A percentile compares a stretch with the other conserved stretches of the same genome.
phyloP scores from a whole-genome alignment of 2,888 invertebrate species.

The Amblyjoppa proteus region DNA sequence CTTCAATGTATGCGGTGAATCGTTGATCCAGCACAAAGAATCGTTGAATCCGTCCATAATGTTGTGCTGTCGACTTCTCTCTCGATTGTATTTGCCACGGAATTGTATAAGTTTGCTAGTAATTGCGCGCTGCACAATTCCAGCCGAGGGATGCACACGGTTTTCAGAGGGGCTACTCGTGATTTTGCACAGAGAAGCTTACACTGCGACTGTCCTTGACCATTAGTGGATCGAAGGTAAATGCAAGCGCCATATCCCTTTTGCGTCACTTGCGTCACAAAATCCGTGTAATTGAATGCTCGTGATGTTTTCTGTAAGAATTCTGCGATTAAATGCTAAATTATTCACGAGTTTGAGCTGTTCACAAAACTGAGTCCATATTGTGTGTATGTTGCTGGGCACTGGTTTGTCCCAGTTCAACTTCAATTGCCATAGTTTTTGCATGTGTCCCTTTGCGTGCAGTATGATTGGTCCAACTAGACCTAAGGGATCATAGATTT shows the following conservation, averaged over 20 bases:
- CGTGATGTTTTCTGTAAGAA: not conserved
- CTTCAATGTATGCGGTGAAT: constrained; percentile 1
- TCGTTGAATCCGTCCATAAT: constrained; percentile 56
- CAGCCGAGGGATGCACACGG: constrained; percentile 56
- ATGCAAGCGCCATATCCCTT: constrained; percentile 62
- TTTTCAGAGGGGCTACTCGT: constrained; percentile 58
- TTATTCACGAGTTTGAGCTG: constrained; percentile 17
- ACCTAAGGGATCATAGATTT: constrained; percentile 62
- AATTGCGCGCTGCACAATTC: constrained; percentile 62
- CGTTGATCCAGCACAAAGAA: too few relatives aligned
- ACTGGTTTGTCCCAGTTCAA: constrained; percentile 54
- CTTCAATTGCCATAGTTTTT: constrained; percentile 52
- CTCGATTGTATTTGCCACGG: not conserved
- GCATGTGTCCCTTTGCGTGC: constrained; percentile 55
- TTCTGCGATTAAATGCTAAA: constrained; percentile 25
- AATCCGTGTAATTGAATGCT: constrained; percentile 61
- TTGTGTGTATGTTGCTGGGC: constrained; percentile 24
- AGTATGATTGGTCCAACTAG: constrained; percentile 62
- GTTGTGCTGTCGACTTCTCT: not conserved
- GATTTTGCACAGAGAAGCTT: constrained; percentile 65
- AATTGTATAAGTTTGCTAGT: constrained; percentile 35
- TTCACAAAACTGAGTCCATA: constrained; percentile 18
- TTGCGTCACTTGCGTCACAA: constrained; percentile 60
- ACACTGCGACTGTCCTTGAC: not conserved
- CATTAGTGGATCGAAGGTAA: constrained; percentile 8